A percentile compares a stretch with the other conserved stretches of the same genome.
Evolutionary conservation across 2,113 vertebrate species (phyloP).

Genomic region (Pogonocichla stellata): DNA sequence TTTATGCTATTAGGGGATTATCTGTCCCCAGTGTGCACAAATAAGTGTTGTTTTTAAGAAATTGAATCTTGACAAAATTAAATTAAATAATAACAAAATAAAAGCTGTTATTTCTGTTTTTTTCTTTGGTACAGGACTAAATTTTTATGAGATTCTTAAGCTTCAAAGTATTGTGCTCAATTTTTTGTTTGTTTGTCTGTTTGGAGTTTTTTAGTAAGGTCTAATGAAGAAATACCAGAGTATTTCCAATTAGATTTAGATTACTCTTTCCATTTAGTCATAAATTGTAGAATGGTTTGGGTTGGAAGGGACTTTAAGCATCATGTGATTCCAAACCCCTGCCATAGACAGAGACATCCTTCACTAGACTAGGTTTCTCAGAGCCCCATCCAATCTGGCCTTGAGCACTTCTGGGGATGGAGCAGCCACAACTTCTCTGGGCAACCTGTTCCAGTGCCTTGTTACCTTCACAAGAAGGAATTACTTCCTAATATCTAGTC

Average conservation of each 20-base stretch:
- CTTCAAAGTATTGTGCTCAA: accelerated
- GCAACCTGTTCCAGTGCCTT: neutral
- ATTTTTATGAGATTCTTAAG: neutral
- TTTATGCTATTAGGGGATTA: neutral
- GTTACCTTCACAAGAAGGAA: neutral
- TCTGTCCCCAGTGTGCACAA: neutral
- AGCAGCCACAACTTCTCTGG: too few relatives aligned
- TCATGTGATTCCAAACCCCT: neutral
- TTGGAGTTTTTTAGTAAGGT: neutral
- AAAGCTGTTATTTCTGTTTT: neutral
- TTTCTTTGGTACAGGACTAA: neutral
- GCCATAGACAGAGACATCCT: neutral
- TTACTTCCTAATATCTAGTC: neutral
- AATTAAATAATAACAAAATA: neutral
- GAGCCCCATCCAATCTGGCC: neutral
- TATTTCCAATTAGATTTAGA: neutral
- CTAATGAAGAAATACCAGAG: neutral
- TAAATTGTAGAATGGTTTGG: neutral
- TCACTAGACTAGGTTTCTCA: neutral
- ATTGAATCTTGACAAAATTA: neutral
- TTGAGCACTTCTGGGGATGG: too few relatives aligned
- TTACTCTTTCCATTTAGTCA: neutral
- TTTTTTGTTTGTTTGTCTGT: too few relatives aligned
- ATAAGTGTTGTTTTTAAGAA: neutral
- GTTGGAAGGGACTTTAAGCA: neutral